A percentile compares a stretch with the other conserved stretches of the same genome.
phyloP scores from a whole-genome alignment of 2,113 vertebrate species.

The Asarcornis scutulata region DNA sequence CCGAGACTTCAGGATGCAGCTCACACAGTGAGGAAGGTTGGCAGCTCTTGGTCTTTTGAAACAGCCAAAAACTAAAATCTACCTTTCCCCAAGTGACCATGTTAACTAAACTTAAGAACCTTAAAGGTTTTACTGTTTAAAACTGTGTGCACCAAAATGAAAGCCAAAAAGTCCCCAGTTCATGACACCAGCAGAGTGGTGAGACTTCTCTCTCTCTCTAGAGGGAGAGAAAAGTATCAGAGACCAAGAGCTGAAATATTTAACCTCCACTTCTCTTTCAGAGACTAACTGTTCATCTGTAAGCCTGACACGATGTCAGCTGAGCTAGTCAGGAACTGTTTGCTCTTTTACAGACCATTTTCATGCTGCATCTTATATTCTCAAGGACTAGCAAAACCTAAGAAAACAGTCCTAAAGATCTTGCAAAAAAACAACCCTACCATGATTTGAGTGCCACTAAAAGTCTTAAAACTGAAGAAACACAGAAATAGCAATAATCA shows the following conservation, averaged over 20 bases:
- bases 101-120: not conserved
- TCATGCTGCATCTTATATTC: not conserved
- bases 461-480: not conserved
- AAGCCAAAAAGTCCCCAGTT: not conserved
- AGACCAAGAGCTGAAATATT: not conserved
- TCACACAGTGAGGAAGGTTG: not conserved
- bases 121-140: not conserved
- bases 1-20: fast-evolving
- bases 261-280: not conserved
- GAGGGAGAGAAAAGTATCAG: not conserved
- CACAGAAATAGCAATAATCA: not conserved
- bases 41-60: not conserved
- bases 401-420: not conserved
- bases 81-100: not conserved
- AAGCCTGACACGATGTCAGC: not conserved
- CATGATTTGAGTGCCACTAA: not conserved
- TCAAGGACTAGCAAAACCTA: not conserved
- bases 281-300: not conserved
- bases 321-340: not conserved
- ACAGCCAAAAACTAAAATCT: not conserved
- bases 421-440: not conserved
- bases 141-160: fast-evolving
- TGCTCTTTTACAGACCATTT: not conserved
- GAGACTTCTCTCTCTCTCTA: too few relatives aligned
- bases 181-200: not conserved